A percentile compares a stretch with the other conserved stretches of the same genome.
phyloP scores from a whole-genome alignment of 2,888 invertebrate genomes.

The Alsophila aescularia region DNA sequence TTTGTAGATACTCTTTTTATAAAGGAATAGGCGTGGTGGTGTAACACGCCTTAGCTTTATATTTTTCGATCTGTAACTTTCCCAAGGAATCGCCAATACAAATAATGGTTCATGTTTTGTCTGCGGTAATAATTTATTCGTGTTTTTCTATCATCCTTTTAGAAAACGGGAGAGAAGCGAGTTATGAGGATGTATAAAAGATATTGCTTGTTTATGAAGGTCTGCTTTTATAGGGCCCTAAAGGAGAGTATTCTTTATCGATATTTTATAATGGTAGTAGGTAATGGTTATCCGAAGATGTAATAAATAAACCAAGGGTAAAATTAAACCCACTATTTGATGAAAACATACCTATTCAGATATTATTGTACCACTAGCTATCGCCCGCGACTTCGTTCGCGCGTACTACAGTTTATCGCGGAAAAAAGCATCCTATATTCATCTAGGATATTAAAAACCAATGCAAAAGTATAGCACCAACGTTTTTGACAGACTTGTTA shows the following conservation, averaged over 20 bases:
- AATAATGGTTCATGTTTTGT: conserved; percentile 33
- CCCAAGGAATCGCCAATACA: conserved; percentile 33
- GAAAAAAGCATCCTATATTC: too few species aligned
- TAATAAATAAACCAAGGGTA: conserved; percentile 65
- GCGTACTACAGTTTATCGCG: too few species aligned
- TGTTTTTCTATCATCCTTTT: conserved; percentile 52
- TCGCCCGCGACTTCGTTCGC: too few species aligned
- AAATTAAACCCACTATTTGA: conserved; percentile 47
- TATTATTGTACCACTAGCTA: too few species aligned
- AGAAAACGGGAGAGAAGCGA: conserved; percentile 61
- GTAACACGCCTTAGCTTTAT: conserved; percentile 11
- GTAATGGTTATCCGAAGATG: conserved; percentile 67
- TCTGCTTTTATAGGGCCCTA: conserved; percentile 69
- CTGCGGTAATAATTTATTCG: conserved; percentile 36
- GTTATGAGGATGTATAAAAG: conserved; percentile 69
- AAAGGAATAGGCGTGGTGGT: conserved; percentile 19
- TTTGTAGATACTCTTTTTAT: conserved; percentile 2
- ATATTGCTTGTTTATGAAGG: conserved; percentile 80
- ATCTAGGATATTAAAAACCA: too few species aligned
- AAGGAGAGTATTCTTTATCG: conserved; percentile 70
- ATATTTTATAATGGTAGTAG: conserved; percentile 65
- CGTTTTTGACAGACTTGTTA: too few species aligned
- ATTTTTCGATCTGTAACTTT: conserved; percentile 20
- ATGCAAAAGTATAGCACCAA: too few species aligned
- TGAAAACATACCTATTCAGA: conserved; percentile 18